A percentile compares a stretch with the other conserved stretches of the same genome.
phyloP scores from a whole-genome alignment of 2,113 vertebrate genomes.

The Chlorodrepanis virens region DNA sequence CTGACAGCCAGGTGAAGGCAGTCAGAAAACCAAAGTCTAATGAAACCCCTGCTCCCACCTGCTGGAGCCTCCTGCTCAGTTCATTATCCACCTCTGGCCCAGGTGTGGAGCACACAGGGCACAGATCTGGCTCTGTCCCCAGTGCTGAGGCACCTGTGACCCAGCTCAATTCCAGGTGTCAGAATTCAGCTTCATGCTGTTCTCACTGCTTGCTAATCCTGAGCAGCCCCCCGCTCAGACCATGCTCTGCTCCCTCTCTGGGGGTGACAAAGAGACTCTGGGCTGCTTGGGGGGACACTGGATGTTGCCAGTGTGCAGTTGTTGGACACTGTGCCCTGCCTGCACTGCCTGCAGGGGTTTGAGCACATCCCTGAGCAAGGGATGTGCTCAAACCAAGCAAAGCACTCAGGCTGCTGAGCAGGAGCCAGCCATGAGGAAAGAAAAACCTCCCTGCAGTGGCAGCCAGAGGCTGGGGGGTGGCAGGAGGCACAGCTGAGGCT shows the following conservation, averaged over 20 bases:
- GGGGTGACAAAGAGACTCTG: rapidly evolving
- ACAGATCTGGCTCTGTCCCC: neutral
- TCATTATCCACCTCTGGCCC: neutral
- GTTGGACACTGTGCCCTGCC: neutral
- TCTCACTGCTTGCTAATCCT: neutral
- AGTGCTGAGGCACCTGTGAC: neutral
- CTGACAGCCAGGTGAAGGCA: neutral
- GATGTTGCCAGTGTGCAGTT: neutral
- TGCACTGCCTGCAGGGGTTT: neutral
- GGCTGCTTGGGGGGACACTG: neutral
- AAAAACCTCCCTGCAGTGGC: neutral
- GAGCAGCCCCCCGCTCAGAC: neutral
- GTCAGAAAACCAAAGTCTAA: neutral
- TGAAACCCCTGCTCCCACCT: neutral
- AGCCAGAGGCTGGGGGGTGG: neutral
- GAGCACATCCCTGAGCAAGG: neutral
- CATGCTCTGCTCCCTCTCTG: neutral
- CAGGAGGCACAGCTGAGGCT: neutral
- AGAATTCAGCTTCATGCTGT: neutral
- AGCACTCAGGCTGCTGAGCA: neutral
- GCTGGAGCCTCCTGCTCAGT: neutral
- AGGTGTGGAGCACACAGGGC: neutral
- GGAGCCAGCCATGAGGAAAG: neutral
- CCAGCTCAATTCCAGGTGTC: neutral
- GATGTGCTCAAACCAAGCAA: neutral